Percentiles rank a stretch among this genome's conserved stretches.
phyloP scores from a whole-genome alignment of 2,797 vertebrate genomes.

The Tokudaia muenninki region DNA sequence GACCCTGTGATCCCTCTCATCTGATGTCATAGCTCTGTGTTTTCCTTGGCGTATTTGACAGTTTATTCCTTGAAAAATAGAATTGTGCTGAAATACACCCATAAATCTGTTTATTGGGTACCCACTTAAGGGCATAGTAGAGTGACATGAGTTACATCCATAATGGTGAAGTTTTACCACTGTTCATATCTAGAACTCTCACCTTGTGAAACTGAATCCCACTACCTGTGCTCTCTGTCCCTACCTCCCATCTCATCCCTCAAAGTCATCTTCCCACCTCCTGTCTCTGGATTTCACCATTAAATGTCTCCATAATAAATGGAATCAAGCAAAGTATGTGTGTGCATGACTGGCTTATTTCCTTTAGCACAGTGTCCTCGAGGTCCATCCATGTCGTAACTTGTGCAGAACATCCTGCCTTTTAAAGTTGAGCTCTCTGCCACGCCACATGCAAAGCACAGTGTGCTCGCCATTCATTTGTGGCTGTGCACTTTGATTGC shows the following conservation, averaged over 20 bases:
- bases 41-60: not conserved
- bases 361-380: not conserved
- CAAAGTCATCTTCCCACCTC: not conserved
- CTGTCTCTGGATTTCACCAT: not conserved
- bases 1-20: not conserved
- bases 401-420: not conserved
- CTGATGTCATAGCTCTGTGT: not conserved
- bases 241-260: accelerated
- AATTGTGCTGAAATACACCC: not conserved
- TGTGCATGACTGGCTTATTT: not conserved
- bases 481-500: not conserved
- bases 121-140: not conserved
- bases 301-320: not conserved
- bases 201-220: not conserved
- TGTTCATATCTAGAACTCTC: not conserved
- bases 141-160: no score
- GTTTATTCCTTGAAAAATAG: not conserved
- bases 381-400: not conserved
- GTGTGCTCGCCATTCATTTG: not conserved
- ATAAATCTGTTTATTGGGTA: not conserved
- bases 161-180: no score
- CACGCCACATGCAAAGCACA: not conserved
- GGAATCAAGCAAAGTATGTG: not conserved
- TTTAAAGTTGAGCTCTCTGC: not conserved
- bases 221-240: accelerated